Conservation (phyloP, 2,888 invertebrate species). For the Macrostomum cliftonense region DNA sequence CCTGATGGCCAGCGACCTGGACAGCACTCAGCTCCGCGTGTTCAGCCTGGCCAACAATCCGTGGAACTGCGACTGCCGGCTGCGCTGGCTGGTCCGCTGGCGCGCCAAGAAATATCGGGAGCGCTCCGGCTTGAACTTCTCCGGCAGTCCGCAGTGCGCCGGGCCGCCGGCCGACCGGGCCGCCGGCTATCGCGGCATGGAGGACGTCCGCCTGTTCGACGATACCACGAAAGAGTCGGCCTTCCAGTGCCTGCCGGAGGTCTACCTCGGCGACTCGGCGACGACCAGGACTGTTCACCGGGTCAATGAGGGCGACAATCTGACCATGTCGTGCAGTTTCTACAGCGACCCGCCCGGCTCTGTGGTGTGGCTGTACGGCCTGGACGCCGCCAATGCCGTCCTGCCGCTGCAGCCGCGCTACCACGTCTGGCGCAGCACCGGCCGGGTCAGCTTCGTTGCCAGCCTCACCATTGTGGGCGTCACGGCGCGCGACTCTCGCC, state of each 20-base stretch:
- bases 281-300: too few relatives aligned
- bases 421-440: too few relatives aligned
- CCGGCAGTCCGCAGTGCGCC: background rate
- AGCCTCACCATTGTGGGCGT: slow-evolving; percentile 4
- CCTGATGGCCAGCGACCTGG: slow-evolving; percentile 1
- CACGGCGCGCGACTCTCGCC: slow-evolving; percentile 1
- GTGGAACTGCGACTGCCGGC: slow-evolving; percentile 7
- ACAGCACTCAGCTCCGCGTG: background rate
- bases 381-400: too few relatives aligned
- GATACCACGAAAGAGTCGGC: background rate
- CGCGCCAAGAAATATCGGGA: background rate
- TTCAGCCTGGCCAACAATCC: slow-evolving; percentile 1
- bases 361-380: slow-evolving; percentile 2
- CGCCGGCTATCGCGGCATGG: background rate
- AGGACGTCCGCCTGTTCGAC: too few relatives aligned
- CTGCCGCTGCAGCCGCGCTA: too few relatives aligned
- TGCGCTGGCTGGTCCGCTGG: slow-evolving; percentile 8
- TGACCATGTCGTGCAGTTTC: slow-evolving; percentile 4
- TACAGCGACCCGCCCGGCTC: slow-evolving; percentile 3
- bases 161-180: slow-evolving; percentile 1
- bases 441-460: background rate
- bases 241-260: slow-evolving; percentile 8
- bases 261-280: too few relatives aligned
- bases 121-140: background rate
- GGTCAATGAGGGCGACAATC: slow-evolving; percentile 5